Percentiles rank a stretch among this genome's conserved stretches.
These are phyloP conservation scores for Sinopyrophorus schimmeli DNA, from an alignment of 2,888 invertebrate species.

Conservation along the genomic window DNA sequence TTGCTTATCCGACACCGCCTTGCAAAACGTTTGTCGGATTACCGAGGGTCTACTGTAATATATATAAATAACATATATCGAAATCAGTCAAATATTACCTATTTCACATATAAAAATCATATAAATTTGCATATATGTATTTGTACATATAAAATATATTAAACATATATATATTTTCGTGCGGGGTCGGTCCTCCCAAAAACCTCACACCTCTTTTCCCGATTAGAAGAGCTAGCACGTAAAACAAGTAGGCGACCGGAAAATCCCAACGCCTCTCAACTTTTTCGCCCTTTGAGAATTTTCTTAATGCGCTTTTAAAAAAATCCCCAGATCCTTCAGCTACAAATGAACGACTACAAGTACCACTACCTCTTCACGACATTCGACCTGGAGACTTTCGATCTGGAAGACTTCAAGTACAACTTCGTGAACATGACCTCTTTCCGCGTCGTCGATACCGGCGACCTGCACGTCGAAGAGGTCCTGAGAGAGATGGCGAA, in stretches of 20 bases:
- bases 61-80: too few relatives aligned
- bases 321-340: constrained; percentile 70
- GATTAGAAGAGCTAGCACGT: constrained; percentile 3
- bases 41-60: too few relatives aligned
- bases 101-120: too few relatives aligned
- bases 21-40: too few relatives aligned
- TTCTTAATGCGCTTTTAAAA: neutral
- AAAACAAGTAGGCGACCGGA: constrained; percentile 8
- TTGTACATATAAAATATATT: too few relatives aligned
- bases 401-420: constrained; percentile 73
- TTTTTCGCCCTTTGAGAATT: constrained; percentile 2
- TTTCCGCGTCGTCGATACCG: constrained; percentile 72
- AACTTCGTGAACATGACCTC: constrained; percentile 78
- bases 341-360: constrained; percentile 84
- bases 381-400: constrained; percentile 68
- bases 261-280: constrained; percentile 11
- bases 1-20: too few relatives aligned
- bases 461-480: constrained; percentile 67
- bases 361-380: constrained; percentile 83
- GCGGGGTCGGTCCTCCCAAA: too few relatives aligned
- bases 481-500: constrained; percentile 72
- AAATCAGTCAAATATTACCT: too few relatives aligned
- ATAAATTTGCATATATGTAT: too few relatives aligned
- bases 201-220: too few relatives aligned
- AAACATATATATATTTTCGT: too few relatives aligned